Evolutionary conservation across 1,140 invertebrate genomes (phyloP), one percentile per base, ranked within the genome.

Genomic region (Pogonognathellus flavescens): DNA sequence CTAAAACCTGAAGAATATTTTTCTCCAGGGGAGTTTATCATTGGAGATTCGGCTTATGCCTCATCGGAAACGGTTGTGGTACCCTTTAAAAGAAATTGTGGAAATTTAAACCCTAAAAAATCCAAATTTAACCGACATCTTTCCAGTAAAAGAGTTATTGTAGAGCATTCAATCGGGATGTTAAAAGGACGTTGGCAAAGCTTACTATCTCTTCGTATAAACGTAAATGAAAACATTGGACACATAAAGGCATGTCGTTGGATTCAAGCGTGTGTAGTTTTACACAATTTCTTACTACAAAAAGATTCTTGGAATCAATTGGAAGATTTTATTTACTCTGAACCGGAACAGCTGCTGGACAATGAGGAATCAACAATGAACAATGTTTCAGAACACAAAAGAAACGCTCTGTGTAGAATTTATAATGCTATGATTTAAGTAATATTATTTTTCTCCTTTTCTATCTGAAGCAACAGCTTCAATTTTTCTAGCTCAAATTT

Each of bases 41-140:
- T 86, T 13, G 85, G 85, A 6, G 85, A 86, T 41, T 70, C 85
- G 57, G 85, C 85, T 11, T 86, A 86, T 49, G 14, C 66, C 10
- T 49, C 53, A 9, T 49, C 70, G 4, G 55, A 80, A 3, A 84
- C 76, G 3, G 16, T 86, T 41, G 20, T 86, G 0, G 70, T 80
- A 0, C 85, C 82, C 0, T 86, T 59, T 57, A 76, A 60, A 25
- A 50, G 53, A 50, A 60, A 16, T 53, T 14, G 1, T 76, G 16
- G 14, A 25, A 5, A 22, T 11, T 55, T 7, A 10, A 16, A 7
- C 18, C 6, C 0, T 0, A 0, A 80, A 53, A 22, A 82, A 18
- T 9, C 1, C 10, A 60, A 60, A 20, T 86, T 84, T 41, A 84
- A 86, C 31, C 9, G n/a, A 11, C 57, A 86, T 57, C 2, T 84